Evolutionary conservation across 2,888 invertebrate genomes (phyloP).

Genomic region (Morpho helenor): DNA sequence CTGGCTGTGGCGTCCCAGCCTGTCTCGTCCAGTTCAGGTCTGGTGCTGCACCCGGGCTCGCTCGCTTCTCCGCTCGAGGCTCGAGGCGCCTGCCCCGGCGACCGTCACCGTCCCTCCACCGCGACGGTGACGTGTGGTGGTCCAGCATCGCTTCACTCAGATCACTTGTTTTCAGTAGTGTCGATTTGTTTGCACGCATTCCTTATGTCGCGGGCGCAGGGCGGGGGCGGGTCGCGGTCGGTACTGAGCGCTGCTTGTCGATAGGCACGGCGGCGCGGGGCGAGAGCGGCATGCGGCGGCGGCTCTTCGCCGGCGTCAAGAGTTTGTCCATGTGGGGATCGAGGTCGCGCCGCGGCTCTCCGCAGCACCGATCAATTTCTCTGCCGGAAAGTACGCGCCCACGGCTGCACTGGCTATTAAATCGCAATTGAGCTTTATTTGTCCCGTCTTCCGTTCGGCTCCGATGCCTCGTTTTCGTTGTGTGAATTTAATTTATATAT

Average conservation of each 20-base stretch:
- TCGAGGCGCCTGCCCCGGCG: constrained; percentile 58
- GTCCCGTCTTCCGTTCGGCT: constrained; percentile 65
- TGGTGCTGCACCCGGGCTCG: constrained; percentile 66
- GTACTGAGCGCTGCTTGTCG: constrained; percentile 72
- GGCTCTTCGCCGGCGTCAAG: constrained; percentile 89
- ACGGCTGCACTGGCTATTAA: constrained; percentile 64
- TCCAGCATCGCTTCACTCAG: constrained; percentile 60
- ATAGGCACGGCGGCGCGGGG: constrained; percentile 73
- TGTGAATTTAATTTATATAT: constrained; percentile 57
- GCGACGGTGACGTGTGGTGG: constrained; percentile 36
- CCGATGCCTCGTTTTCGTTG: constrained; percentile 67
- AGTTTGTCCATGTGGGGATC: constrained; percentile 87
- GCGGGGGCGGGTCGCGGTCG: constrained; percentile 58
- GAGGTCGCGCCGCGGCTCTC: constrained; percentile 82
- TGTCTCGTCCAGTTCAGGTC: constrained; percentile 85
- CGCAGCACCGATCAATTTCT: constrained; percentile 90
- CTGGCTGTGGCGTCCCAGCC: constrained; percentile 83
- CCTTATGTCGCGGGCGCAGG: constrained; percentile 67
- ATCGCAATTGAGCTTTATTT: constrained; percentile 69
- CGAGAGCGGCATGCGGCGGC: constrained; percentile 84
- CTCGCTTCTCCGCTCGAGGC: constrained; percentile 65
- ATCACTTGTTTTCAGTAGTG: constrained; percentile 74
- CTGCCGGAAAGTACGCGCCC: constrained; percentile 90
- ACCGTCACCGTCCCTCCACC: constrained; percentile 28
- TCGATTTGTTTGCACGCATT: constrained; percentile 71